These are phyloP conservation scores for Enteromius trimaculatus DNA, from an alignment of 2,797 vertebrate species.

Conservation along the genomic window DNA sequence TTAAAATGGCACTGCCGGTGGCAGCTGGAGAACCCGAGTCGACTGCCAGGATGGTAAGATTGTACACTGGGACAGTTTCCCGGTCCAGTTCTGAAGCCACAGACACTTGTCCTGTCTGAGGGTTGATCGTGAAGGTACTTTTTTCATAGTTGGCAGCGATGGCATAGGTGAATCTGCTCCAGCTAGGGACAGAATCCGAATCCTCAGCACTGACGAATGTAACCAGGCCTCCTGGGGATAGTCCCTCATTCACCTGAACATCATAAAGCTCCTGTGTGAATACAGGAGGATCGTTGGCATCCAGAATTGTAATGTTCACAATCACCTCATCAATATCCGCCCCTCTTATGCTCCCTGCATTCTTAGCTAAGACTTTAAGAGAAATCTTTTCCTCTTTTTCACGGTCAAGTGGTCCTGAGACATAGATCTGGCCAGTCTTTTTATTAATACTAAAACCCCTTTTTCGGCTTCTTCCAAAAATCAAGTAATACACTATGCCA, in stretches of 20 bases:
- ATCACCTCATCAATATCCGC: conserved; percentile 95
- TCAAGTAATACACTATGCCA: conserved; percentile 93
- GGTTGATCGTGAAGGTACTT: conserved; percentile 90
- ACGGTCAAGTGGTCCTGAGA: conserved; percentile 90
- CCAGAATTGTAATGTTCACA: conserved; percentile 93
- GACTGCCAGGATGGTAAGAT: conserved; percentile 89
- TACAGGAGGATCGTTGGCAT: conserved; percentile 95
- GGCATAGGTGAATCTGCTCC: conserved; percentile 96
- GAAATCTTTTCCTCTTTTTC: conserved; percentile 95
- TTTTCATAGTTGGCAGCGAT: conserved; percentile 85
- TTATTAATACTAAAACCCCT: conserved; percentile 91
- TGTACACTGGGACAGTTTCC: conserved; percentile 89
- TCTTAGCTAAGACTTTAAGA: conserved; percentile 94
- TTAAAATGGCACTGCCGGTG: conserved; percentile 87
- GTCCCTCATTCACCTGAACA: conserved; percentile 91
- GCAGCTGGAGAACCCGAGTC: conserved; percentile 90
- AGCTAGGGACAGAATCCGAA: conserved; percentile 95
- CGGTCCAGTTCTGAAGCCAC: conserved; percentile 91
- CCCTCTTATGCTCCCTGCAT: conserved; percentile 90
- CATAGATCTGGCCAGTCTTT: conserved; percentile 91
- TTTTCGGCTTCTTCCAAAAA: conserved; percentile 92
- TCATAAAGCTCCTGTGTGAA: conserved; percentile 90
- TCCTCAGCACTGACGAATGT: conserved; percentile 96
- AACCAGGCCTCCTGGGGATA: conserved; percentile 89
- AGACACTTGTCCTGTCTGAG: conserved; percentile 94